Evolutionary conservation across 2,888 invertebrate species (phyloP), one percentile per base, ranked within the genome.

Genomic region (Dinocampus coccinellae): DNA sequence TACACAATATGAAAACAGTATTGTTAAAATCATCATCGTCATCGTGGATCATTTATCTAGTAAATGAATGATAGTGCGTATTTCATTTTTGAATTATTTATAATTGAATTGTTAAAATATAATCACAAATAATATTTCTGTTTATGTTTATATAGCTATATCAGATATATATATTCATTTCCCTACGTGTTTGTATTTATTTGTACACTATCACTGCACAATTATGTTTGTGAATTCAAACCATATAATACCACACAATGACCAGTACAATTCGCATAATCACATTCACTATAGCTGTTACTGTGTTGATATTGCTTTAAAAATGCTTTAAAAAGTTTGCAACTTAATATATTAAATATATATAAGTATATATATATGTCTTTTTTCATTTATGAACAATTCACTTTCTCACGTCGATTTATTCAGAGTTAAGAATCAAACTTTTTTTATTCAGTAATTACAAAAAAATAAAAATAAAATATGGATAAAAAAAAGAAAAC

Each of bases 1-100:
- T 52, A 64, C 78, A 72, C 73, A 73, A 79, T 79, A 73, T 77
- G 76, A 78, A 80, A 52, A 64, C 39, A 34, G 16, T 34, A 20
- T 20, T 24, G 16, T 22, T 20, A 0, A 11, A 60, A 36, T 47
- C 47, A 16, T 47, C 47, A 47, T 47, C 16, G 6, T n/a, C 47
- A n/a, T 47, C 16, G 7, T 29, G 3, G 29, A 7, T 47, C n/a
- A 47, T 6, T n/a, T 47, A 7, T 7, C n/a, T 16, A n/a, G 2
- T n/a, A n/a, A n/a, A n/a, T n/a, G n/a, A 7, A 6, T n/a, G 2
- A 13, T n/a, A 39, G n/a, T 13, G n/a, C n/a, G 13, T 13, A 39
- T 39, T 39, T n/a, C 39, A 39, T n/a, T 39, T 36, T 36, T 39
- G n/a, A 39, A 10, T 7, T 36, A 9, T n/a, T 29, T 29, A 29